Evolutionary conservation across 2,113 vertebrate genomes (phyloP), one percentile per base, ranked within the genome.

Genomic region (Rhegmatorhina hoffmannsi): DNA sequence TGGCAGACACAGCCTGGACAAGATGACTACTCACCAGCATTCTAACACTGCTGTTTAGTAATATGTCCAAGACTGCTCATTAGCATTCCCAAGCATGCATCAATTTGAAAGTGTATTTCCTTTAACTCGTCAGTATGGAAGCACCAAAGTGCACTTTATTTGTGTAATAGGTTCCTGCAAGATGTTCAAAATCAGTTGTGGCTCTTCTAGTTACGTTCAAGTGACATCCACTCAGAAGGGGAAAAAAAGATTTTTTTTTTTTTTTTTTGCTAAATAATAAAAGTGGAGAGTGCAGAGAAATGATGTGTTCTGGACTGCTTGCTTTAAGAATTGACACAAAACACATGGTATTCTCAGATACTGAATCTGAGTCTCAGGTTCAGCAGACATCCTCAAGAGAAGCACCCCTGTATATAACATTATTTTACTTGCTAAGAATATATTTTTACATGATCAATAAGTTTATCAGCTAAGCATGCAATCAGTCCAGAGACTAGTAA

Each of bases 1-100:
- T 80, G 21, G 38, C 79, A 94, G 56, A 50, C 50, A 70, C 7
- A 53, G 81, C 24, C 85, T 74, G 79, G 26, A 59, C 53, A 88
- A 80, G 18, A 70, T 44, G 34, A 64, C 86, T 87, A 33, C 82
- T 83, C 74, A 62, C 63, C 29, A 84, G 90, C 90, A 90, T 87
- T 77, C 46, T 95, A 95, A 89, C 3, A 0, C 20, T 72, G 64
- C 52, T 94, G 60, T 93, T 97, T 52, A 94, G 68, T 93, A 43
- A 16, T 91, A 78, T 43, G 56, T 70, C 68, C 76, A 74, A 89
- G 59, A 93, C 60, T 78, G 31, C 44, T 94, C 64, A 94, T 97
- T 95, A 95, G 90, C 88, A 94, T 95, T 95, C 88, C 60, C 85
- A 68, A 94, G 88, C 94, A 96, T 72, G 72, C 60, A 88, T 52